Percentiles rank a stretch among this genome's conserved stretches.
phyloP scores from a whole-genome alignment of 2,888 invertebrate species.

The Phyto melanocephala region DNA sequence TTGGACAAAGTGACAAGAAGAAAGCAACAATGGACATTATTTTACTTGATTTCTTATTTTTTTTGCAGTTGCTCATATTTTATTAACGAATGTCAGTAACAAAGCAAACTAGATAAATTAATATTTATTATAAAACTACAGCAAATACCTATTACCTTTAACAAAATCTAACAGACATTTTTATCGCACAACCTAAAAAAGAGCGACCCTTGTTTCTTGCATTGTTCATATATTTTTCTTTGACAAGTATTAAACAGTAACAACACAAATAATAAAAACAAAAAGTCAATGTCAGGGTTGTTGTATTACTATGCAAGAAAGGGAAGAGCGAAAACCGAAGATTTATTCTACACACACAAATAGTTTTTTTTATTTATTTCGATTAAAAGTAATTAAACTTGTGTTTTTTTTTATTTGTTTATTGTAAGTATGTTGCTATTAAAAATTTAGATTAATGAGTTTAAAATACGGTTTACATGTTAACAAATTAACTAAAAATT shows the following conservation, averaged over 20 bases:
- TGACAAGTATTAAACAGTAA: not conserved
- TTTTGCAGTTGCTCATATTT: not conserved
- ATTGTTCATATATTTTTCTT: slow-evolving; percentile 7
- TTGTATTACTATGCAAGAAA: not conserved
- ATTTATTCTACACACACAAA: not conserved
- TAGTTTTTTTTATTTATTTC: not conserved
- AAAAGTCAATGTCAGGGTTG: slow-evolving; percentile 57
- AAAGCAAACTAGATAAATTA: slow-evolving; percentile 35
- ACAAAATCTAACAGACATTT: slow-evolving; percentile 28
- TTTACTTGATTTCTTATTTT: slow-evolving; percentile 14
- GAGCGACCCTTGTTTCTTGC: slow-evolving; percentile 40
- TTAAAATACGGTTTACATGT: too few relatives aligned
- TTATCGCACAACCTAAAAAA: slow-evolving; percentile 35
- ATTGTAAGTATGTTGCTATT: too few relatives aligned
- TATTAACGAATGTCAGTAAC: slow-evolving; percentile 25
- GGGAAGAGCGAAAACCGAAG: not conserved
- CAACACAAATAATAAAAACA: not conserved
- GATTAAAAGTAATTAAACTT: too few relatives aligned
- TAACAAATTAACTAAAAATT: too few relatives aligned
- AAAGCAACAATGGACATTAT: not conserved
- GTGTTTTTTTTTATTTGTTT: too few relatives aligned
- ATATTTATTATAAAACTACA: slow-evolving; percentile 34
- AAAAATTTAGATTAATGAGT: too few relatives aligned
- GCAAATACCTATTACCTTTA: slow-evolving; percentile 24
- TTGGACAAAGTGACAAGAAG: not conserved